Evolutionary conservation across 1,140 invertebrate species (phyloP).

Genomic region (Stegodyphus dumicola): DNA sequence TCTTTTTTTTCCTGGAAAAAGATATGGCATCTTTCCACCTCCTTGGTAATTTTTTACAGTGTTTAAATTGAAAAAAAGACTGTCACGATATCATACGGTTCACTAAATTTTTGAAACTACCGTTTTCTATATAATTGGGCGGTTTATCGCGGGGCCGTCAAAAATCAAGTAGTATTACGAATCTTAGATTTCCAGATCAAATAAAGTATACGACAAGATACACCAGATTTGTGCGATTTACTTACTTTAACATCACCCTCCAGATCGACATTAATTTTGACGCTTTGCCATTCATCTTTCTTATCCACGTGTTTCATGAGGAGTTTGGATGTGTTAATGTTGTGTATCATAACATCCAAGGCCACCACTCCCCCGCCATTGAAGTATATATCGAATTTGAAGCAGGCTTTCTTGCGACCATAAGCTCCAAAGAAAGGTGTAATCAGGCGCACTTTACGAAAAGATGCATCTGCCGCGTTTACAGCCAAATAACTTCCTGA

Average conservation of each 20-base stretch:
- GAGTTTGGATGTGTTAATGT: slow-evolving; percentile 14
- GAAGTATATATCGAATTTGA: slow-evolving; percentile 48
- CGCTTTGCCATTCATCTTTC: slow-evolving; percentile 37
- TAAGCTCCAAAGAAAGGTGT: slow-evolving; percentile 32
- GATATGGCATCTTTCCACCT: too few species aligned
- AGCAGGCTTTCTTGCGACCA: slow-evolving; percentile 44
- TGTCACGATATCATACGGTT: too few species aligned
- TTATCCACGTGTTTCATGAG: slow-evolving; percentile 39
- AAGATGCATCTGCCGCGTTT: slow-evolving; percentile 44
- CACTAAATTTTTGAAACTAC: too few species aligned
- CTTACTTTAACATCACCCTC: slow-evolving; percentile 39
- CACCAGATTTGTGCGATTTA: neutral
- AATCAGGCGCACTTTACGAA: slow-evolving; percentile 28
- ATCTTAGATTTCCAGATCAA: too few species aligned
- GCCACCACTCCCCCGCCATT: slow-evolving; percentile 33
- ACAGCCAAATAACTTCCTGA: slow-evolving; percentile 32
- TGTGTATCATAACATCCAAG: slow-evolving; percentile 35
- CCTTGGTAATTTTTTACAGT: too few species aligned
- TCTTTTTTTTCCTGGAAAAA: too few species aligned
- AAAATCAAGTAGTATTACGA: too few species aligned
- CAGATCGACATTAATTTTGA: slow-evolving; percentile 11
- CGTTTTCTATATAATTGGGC: too few species aligned
- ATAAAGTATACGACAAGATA: too few species aligned
- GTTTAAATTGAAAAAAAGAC: too few species aligned
- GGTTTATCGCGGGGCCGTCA: too few species aligned